Base-by-base conservation (phyloP, 2,797 vertebrate genomes). In the Borostomias antarcticus region DNA sequence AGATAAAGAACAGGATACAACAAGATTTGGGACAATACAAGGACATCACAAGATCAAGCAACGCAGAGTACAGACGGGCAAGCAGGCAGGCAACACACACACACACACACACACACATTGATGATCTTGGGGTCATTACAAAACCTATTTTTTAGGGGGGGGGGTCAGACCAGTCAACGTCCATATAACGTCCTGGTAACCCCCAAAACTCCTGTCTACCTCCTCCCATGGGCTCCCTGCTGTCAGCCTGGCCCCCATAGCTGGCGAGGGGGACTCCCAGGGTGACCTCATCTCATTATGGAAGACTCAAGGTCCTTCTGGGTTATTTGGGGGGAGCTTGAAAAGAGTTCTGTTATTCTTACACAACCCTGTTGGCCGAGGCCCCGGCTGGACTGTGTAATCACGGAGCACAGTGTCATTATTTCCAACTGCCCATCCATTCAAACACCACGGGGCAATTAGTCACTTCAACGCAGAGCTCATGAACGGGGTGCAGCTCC, bases 391-490 rank as follows among this genome's bases (percentile, higher is more conserved):
- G 47, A 5, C 28, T 66, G 76, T 79, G 86, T 88, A 88, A 87
- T 92, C 85, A 28, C 40, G 29, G 82, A 83, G 78, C 73, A 79
- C 77, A 77, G 75, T 81, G 79, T 91, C 85, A 88, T 89, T 88
- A 85, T 91, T 90, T 92, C 80, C 82, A 89, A 77, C 56, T 58
- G 80, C 78, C 81, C 62, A 66, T 88, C 86, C 74, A 77, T 83
- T 85, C 86, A 89, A 85, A 88, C 84, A 69, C 77, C 78, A 68
- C 74, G 62, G 69, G 82, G 88, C 88, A 91, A 87, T 91, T 89
- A 88, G 87, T 80, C 81, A 88, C 86, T 90, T 88, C 85, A 86
- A 81, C 79, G 89, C 71, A 58, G 69, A 59, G 77, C 77, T 87
- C 84, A 78, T 85, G 85, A 86, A 84, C 82, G 81, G 72, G 47